Base-by-base conservation (phyloP, 2,797 vertebrate species). In the Halcyon chelicuti region DNA sequence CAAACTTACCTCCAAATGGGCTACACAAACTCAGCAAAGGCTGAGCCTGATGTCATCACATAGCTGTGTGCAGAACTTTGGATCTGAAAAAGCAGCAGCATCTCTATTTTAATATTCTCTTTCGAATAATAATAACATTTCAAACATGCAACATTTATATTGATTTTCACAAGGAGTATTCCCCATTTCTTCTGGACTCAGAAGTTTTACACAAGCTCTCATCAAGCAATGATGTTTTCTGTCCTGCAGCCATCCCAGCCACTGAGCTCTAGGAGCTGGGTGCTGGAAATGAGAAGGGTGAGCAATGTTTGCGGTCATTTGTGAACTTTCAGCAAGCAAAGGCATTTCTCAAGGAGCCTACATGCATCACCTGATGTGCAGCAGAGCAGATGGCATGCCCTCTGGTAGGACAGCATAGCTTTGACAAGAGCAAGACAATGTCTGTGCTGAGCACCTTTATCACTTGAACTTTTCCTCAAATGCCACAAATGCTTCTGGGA, bases 401-500 rank as follows among this genome's bases (percentile, higher is more conserved):
- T 44, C 29, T 58, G 33, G 37, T 42, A 67, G 13, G 39, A 62
- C 72, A 90, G 17, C 2, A 29, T 23, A 0, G 2, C 75, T 90
- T 70, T 84, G 73, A 95, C 77, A 60, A 78, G 70, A 90, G 60
- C 74, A 90, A 88, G 93, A 75, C 73, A 12, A 9, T 4, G 46
- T 18, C 85, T 75, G 66, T 18, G 33, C 66, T 22, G 58, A 94
- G 83, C 18, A 0, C 40, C 46, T 88, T 94, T 93, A 94, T 96
- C 85, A 1, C 63, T 75, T 79, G 62, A 88, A 84, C 79, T 88
- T 86, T 44, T 91, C 81, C 75, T 93, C 88, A 76, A 90, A 96
- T 94, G 82, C 93, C 92, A 92, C 13, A 88, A 84, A 88, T 88
- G 71, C 80, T 91, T 96, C 85, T 94, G 70, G 73, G 76, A 80